Evolutionary conservation across 1,140 invertebrate species (phyloP).

Genomic region (Meloidogyne floridensis): DNA sequence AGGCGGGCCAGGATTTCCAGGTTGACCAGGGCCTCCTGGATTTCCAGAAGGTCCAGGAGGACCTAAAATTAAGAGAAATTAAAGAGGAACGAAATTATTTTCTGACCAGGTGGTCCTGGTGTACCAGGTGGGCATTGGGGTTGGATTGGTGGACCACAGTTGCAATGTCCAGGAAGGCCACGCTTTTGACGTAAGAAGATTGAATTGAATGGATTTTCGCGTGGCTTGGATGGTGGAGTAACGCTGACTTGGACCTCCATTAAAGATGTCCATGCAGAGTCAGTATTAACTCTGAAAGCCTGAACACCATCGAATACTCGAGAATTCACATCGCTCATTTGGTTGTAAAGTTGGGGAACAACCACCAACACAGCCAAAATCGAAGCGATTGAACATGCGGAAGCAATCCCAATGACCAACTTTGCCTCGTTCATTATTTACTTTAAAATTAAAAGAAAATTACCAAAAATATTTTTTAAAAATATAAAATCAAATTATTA

Average conservation of each 20-base stretch:
- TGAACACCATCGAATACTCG: constrained; percentile 43
- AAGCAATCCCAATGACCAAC: constrained; percentile 45
- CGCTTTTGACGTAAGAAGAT: constrained; percentile 51
- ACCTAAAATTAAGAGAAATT: not conserved
- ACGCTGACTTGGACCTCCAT: constrained; percentile 53
- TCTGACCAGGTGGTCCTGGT: constrained; percentile 31
- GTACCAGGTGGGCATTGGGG: constrained; percentile 42
- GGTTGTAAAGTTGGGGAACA: constrained; percentile 44
- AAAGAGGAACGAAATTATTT: not conserved
- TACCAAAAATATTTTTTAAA: not conserved
- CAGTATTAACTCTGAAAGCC: constrained; percentile 47
- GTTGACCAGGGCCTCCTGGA: constrained; percentile 28
- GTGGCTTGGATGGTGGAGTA: constrained; percentile 43
- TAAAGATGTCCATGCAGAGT: constrained; percentile 52
- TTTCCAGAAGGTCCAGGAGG: constrained; percentile 32
- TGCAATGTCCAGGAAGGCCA: constrained; percentile 49
- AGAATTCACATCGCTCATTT: constrained; percentile 43
- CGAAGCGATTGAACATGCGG: constrained; percentile 45
- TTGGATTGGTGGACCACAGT: constrained; percentile 46
- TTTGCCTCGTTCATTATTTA: constrained; percentile 44
- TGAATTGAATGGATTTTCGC: constrained; percentile 52
- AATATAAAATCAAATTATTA: not conserved
- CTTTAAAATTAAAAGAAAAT: not conserved
- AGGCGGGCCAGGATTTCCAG: constrained; percentile 25
- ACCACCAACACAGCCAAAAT: constrained; percentile 46